Evolutionary conservation across 2,113 vertebrate species (phyloP).

Genomic region (Alligator mississippiensis): DNA sequence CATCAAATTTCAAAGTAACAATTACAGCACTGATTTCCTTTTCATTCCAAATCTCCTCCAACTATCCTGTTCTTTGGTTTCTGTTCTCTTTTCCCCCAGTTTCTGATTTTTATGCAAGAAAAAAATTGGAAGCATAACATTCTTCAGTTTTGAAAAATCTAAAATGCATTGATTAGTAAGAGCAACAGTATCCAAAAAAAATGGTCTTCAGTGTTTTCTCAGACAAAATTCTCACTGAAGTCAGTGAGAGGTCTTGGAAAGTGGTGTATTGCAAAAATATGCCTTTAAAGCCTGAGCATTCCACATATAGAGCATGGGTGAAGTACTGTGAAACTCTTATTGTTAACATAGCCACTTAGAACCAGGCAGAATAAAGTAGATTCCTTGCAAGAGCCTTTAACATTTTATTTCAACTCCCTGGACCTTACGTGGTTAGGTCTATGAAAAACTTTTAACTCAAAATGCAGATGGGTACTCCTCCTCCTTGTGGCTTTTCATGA

Average conservation of each 20-base stretch:
- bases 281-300: not conserved
- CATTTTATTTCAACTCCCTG: not conserved
- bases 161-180: not conserved
- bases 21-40: not conserved
- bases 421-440: too few species aligned
- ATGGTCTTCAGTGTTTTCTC: not conserved
- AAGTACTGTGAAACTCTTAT: not conserved
- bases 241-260: not conserved
- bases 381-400: fast-evolving
- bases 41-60: not conserved
- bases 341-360: not conserved
- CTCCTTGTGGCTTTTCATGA: too few species aligned
- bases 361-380: not conserved
- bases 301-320: not conserved
- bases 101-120: not conserved
- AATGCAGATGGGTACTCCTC: too few species aligned
- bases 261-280: not conserved
- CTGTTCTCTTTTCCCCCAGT: not conserved
- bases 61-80: not conserved
- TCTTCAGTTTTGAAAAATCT: not conserved
- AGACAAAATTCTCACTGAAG: not conserved
- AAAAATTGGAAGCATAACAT: not conserved
- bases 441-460: too few species aligned
- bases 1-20: not conserved
- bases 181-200: not conserved